These are phyloP conservation scores for Meliscaeva auricollis DNA, from an alignment of 2,888 invertebrate species.

Conservation along the genomic window DNA sequence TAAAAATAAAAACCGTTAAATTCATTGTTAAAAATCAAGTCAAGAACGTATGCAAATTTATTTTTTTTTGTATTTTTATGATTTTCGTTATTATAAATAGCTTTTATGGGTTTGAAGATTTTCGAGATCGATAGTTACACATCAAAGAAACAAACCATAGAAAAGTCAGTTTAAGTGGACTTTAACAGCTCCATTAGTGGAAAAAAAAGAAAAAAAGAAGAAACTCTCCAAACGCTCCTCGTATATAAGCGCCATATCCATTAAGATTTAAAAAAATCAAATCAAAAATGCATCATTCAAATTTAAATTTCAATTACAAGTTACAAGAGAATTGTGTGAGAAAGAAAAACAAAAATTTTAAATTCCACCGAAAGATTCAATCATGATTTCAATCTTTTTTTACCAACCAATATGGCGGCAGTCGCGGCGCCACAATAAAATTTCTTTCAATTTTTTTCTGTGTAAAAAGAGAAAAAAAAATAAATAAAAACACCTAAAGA, in stretches of 20 bases:
- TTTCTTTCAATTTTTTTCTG: slow-evolving; percentile 8
- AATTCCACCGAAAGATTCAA: background rate
- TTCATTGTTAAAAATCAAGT: slow-evolving; percentile 1
- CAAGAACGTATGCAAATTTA: slow-evolving; percentile 27
- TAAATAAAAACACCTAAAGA: slow-evolving; percentile 42
- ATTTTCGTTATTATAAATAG: background rate
- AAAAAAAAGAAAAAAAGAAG: no score
- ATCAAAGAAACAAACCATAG: background rate
- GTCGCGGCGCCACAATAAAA: slow-evolving; percentile 58
- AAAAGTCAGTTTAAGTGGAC: background rate
- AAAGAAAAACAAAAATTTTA: background rate
- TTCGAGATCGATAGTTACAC: background rate
- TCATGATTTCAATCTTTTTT: slow-evolving; percentile 43
- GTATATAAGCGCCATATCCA: background rate
- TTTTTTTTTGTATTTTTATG: background rate
- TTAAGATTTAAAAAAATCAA: slow-evolving; percentile 14
- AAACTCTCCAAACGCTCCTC: no score
- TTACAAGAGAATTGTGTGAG: slow-evolving; percentile 9
- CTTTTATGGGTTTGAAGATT: background rate
- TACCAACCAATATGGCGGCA: background rate
- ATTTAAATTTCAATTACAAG: slow-evolving; percentile 49
- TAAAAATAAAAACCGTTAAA: background rate
- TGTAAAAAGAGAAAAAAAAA: background rate
- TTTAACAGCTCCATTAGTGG: slow-evolving; percentile 3
- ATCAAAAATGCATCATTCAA: slow-evolving; percentile 36